Conservation (phyloP, 2,888 invertebrate species). For the Erpobdella octoculata region DNA sequence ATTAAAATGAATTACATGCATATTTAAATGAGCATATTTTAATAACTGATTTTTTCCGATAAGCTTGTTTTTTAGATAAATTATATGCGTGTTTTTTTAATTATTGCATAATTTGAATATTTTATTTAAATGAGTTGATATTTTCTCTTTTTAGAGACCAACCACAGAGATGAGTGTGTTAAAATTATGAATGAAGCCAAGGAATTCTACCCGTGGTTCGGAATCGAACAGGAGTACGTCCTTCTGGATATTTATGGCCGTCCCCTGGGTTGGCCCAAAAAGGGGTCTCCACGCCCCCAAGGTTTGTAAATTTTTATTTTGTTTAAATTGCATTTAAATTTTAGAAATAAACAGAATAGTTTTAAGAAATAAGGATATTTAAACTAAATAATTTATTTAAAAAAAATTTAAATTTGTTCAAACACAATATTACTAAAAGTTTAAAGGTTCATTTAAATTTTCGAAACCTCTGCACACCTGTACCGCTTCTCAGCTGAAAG, state of each 20-base stretch:
- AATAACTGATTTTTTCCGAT: not conserved
- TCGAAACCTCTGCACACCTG: no score
- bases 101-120: no score
- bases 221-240: slow-evolving; percentile 58
- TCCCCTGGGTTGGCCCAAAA: slow-evolving; percentile 49
- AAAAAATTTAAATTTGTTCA: no score
- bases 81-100: no score
- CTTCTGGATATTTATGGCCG: slow-evolving; percentile 52
- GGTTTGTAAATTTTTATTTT: slow-evolving; percentile 33
- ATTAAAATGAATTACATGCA: not conserved
- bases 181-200: slow-evolving; percentile 53
- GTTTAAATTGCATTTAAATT: not conserved
- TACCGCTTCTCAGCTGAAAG: no score
- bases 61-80: no score
- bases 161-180: slow-evolving; percentile 52
- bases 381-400: no score
- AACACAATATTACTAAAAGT: no score
- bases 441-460: no score
- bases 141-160: slow-evolving; percentile 49
- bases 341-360: not conserved
- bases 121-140: no score
- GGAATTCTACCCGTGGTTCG: slow-evolving; percentile 54
- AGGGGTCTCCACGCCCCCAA: slow-evolving; percentile 42
- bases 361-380: no score
- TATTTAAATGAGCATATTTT: not conserved